phyloP scores from a whole-genome alignment of 1,140 invertebrate genomes.

The Planococcus citri region DNA sequence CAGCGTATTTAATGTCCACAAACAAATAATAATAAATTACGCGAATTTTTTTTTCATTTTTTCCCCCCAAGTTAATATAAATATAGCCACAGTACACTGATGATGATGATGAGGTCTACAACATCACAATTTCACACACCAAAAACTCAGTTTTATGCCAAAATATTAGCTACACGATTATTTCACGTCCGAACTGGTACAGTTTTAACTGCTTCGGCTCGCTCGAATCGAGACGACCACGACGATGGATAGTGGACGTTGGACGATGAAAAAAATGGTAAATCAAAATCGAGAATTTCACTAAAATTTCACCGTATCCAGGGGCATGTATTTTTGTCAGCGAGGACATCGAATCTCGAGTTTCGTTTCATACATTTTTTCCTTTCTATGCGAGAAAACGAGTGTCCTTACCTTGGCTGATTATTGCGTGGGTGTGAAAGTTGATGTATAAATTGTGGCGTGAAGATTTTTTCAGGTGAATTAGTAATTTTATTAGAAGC shows the following conservation, averaged over 20 bases:
- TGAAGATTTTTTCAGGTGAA: no score
- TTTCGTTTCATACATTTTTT: neutral
- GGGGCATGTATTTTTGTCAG: constrained; percentile 1
- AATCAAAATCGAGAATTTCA: neutral
- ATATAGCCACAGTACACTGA: neutral
- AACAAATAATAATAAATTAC: neutral
- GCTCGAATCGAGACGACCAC: no score
- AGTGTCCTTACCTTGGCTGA: no score
- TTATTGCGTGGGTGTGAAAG: no score
- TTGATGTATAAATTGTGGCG: no score
- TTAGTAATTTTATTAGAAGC: no score
- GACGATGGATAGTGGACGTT: no score
- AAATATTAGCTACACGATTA: neutral
- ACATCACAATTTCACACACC: neutral
- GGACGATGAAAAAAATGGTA: neutral
- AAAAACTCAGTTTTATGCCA: neutral
- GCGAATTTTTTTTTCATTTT: neutral
- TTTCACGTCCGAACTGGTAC: neutral
- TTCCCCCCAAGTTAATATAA: no score
- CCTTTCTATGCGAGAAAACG: no score
- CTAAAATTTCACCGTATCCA: neutral
- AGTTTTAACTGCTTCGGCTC: no score
- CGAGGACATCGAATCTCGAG: neutral
- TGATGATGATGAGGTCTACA: constrained; percentile 12
- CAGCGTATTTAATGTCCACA: neutral